Evolutionary conservation across 2,113 vertebrate genomes (phyloP), one percentile per base, ranked within the genome.

Genomic region (Verasper variegatus): DNA sequence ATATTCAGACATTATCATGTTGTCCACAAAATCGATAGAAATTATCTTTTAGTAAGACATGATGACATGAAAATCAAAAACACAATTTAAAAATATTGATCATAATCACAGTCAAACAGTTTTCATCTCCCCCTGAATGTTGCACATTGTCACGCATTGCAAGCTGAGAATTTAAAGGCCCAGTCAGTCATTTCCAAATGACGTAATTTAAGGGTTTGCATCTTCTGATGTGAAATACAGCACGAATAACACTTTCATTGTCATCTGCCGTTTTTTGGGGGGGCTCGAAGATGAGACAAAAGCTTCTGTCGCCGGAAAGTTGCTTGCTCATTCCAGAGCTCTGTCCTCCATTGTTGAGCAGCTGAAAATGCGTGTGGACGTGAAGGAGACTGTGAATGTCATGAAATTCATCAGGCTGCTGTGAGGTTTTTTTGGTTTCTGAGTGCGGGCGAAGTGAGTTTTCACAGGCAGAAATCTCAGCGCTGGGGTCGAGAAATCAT

Each of bases 301-400:
- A 23, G 31, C 71, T 74, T 73, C 61, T 60, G 23, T 37, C 60
- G 5, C 27, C 26, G 62, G 47, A 7, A 23, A 52, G 62, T 35
- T 23, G 77, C 85, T 64, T 0, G 78, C 81, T 80, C 74, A 58
- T 10, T 11, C 74, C 7, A 65, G 65, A 49, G 68, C 78, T 49
- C 51, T 0, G 56, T 75, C 77, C 71, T 81, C 74, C 69, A 62
- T 78, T 4, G 75, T 54, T 2, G 68, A 84, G 76, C 70, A 31
- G 86, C 76, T 72, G 52, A 47, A 72, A 56, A 68, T 37, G 74
- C n/a, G 63, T 60, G 63, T 4, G 74, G 72, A 84, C 12, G 58
- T 82, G 76, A 86, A 85, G 87, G 84, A 82, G 87, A 85, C 76
- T 76, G 60, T 74, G 80, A 85, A 83, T 83, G 87, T 87, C 84